Evolutionary conservation across 2,888 invertebrate genomes (phyloP).

Genomic region (Endotricha flammealis): DNA sequence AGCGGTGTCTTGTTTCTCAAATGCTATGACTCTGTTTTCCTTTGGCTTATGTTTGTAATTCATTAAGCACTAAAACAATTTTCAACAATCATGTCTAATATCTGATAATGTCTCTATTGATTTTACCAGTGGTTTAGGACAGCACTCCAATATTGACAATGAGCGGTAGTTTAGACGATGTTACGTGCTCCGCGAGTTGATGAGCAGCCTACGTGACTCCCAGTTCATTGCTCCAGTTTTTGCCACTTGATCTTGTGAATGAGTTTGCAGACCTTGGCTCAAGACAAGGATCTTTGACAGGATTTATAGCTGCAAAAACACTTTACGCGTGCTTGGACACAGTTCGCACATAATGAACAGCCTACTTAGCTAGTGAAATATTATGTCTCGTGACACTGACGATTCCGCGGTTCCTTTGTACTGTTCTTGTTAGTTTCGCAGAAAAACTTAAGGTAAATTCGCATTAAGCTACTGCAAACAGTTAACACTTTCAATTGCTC

Average conservation of each 20-base stretch:
- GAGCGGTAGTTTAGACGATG: slow-evolving; percentile 74
- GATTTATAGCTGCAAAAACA: slow-evolving; percentile 57
- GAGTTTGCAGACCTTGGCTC: slow-evolving; percentile 63
- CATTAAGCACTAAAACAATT: slow-evolving; percentile 52
- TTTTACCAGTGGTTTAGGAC: slow-evolving; percentile 63
- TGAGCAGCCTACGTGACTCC: slow-evolving; percentile 68
- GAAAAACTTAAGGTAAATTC: slow-evolving; percentile 29
- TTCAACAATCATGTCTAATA: slow-evolving; percentile 54
- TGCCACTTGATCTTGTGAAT: slow-evolving; percentile 70
- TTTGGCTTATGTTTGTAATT: slow-evolving; percentile 35
- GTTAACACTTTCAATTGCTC: slow-evolving; percentile 36
- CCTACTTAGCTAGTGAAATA: slow-evolving; percentile 27
- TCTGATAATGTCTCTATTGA: slow-evolving; percentile 67
- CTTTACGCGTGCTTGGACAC: slow-evolving; percentile 28
- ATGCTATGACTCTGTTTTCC: slow-evolving; percentile 1
- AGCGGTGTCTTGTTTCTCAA: background rate
- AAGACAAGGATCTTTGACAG: slow-evolving; percentile 53
- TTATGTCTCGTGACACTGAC: slow-evolving; percentile 23
- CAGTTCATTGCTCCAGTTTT: slow-evolving; percentile 76
- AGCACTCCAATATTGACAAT: slow-evolving; percentile 73
- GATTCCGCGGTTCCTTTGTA: slow-evolving; percentile 10
- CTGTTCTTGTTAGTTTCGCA: background rate
- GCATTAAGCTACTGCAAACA: slow-evolving; percentile 31
- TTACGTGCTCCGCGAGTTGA: slow-evolving; percentile 67
- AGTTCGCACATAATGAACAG: slow-evolving; percentile 28